These are phyloP conservation scores for Bombycilla garrulus DNA, from an alignment of 2,113 vertebrate genomes.

Conservation along the genomic window DNA sequence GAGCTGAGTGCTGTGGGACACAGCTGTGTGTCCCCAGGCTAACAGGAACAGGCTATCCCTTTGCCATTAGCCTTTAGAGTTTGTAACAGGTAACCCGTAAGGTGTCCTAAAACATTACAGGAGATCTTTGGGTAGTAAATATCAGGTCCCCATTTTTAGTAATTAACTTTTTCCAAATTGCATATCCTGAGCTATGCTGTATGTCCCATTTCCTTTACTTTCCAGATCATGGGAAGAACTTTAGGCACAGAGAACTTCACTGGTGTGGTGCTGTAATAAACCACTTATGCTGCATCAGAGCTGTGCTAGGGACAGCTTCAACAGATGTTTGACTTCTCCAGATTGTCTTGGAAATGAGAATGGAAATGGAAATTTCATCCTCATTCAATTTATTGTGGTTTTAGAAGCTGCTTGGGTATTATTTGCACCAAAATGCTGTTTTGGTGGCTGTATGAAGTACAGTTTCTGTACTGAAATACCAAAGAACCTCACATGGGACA, in stretches of 20 bases:
- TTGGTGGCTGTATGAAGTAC: not conserved
- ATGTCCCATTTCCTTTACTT: not conserved
- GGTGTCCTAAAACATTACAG: not conserved
- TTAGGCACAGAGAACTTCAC: not conserved
- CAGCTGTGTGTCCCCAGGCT: not conserved
- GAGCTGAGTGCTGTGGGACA: not conserved
- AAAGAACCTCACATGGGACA: not conserved
- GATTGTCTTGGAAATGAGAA: not conserved
- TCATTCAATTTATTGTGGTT: not conserved
- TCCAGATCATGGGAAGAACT: accelerated
- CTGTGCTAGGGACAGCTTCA: not conserved
- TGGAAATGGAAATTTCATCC: not conserved
- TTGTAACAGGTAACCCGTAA: not conserved
- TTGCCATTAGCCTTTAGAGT: not conserved
- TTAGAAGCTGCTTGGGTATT: not conserved
- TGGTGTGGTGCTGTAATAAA: not conserved
- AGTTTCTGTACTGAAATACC: not conserved
- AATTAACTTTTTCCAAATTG: not conserved
- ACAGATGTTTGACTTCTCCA: not conserved
- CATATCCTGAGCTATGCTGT: not conserved
- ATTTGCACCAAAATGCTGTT: not conserved
- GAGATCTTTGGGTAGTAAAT: not conserved
- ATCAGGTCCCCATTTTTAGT: not conserved
- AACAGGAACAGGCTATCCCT: not conserved
- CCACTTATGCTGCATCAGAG: accelerated